Base-by-base conservation (phyloP, 2,888 invertebrate genomes). In the Spodoptera picta region DNA sequence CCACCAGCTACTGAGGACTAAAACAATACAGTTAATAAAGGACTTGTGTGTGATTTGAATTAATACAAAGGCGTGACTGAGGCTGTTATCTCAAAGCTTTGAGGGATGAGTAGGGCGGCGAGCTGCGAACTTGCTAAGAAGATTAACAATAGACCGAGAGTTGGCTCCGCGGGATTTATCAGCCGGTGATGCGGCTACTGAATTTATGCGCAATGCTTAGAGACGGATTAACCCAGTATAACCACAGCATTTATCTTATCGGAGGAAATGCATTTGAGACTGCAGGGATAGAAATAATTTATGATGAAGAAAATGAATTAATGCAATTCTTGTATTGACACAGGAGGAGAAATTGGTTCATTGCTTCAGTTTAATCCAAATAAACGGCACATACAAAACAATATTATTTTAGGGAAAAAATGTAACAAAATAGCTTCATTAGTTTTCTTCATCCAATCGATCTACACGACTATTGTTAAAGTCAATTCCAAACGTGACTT, bases 91-190 rank as follows among this genome's bases (percentile, higher is more conserved):
- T 63, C 19, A 73, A 66, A 72, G 73, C 79, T 82, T 70, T 75
- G 61, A 76, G 73, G 69, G 73, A 79, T 73, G 69, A 70, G 68
- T 67, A 42, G 63, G 62, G 70, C 64, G 68, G 62, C 45, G 73
- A 75, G 76, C 73, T 80, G 71, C 65, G 60, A 82, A 83, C 76
- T 82, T 68, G 57, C 62, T 81, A 83, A 83, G 80, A 75, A 81
- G 85, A 84, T 85, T 84, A 82, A 75, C 73, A 59, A 52, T 48
- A 63, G 74, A 76, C 65, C 70, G 45, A 59, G 58, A 77, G 61
- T 66, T 72, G 75, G 74, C 69, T 78, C 65, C 69, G 66, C 74
- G 61, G 71, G 78, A 83, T 83, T 85, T 86, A 80, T 80, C 65
- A 69, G 79, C 69, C 65, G 65, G 74, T 79, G 60, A 64, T 77